These are phyloP conservation scores for Volucella inflata DNA, from an alignment of 2,888 invertebrate genomes.

Conservation along the genomic window DNA sequence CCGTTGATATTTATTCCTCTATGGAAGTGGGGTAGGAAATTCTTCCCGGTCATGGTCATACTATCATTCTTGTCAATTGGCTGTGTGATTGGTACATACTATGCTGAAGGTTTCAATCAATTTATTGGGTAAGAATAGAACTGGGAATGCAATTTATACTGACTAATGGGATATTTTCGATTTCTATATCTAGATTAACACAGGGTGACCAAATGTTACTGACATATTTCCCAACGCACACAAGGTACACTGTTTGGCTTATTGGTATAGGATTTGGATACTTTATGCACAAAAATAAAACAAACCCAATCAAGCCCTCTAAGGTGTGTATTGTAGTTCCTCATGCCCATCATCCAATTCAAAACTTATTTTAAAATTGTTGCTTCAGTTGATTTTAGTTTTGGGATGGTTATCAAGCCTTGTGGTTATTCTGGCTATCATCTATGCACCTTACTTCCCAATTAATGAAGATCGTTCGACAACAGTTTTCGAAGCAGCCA, in stretches of 20 bases:
- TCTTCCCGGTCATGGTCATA: conserved; percentile 69
- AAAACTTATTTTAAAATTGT: not conserved
- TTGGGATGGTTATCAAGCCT: conserved; percentile 62
- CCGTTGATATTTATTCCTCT: conserved; percentile 84
- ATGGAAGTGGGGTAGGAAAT: conserved; percentile 64
- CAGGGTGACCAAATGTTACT: conserved; percentile 10
- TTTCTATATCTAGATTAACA: not conserved
- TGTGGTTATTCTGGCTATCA: conserved; percentile 43
- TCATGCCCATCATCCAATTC: not conserved
- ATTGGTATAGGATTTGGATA: conserved; percentile 80
- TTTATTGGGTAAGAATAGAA: not conserved
- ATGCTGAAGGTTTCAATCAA: conserved; percentile 3
- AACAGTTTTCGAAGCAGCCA: conserved; percentile 56
- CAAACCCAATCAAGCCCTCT: conserved; percentile 68
- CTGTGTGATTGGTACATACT: conserved; percentile 50
- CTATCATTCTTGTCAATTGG: conserved; percentile 52
- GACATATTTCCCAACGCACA: conserved; percentile 78
- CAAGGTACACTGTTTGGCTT: conserved; percentile 79
- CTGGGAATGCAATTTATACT: too few relatives aligned
- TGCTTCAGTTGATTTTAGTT: conserved; percentile 2
- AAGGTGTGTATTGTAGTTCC: conserved; percentile 27
- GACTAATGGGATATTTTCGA: not conserved
- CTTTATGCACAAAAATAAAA: conserved; percentile 76
- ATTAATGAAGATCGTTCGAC: conserved; percentile 2
- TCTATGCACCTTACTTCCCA: conserved; percentile 59